A percentile compares a stretch with the other conserved stretches of the same genome.
Evolutionary conservation across 2,888 invertebrate species (phyloP).

Genomic region (Anthophora plumipes): DNA sequence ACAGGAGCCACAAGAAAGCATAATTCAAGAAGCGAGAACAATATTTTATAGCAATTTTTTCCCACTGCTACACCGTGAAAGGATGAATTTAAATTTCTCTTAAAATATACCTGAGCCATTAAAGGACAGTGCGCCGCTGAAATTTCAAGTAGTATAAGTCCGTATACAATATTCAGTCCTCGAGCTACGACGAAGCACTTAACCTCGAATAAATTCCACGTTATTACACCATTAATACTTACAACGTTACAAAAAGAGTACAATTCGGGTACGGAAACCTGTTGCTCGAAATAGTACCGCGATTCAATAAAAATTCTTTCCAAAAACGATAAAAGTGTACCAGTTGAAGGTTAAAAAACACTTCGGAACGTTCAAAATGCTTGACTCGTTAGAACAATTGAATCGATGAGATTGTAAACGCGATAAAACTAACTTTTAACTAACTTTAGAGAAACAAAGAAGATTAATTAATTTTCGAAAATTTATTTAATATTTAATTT

Average conservation of each 20-base stretch:
- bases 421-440: no score
- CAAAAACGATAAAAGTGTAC: no score
- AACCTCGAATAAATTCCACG: background rate
- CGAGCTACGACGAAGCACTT: background rate
- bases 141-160: constrained; percentile 23
- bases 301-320: background rate
- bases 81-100: constrained; percentile 19
- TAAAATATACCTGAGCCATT: constrained; percentile 13
- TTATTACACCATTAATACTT: background rate
- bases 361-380: no score
- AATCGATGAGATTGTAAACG: no score
- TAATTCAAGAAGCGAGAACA: background rate
- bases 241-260: background rate
- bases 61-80: background rate
- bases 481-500: no score
- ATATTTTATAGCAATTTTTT: constrained; percentile 6
- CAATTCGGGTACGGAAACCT: background rate
- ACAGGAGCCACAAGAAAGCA: background rate
- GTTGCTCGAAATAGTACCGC: background rate
- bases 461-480: no score
- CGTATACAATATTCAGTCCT: background rate
- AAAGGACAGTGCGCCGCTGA: background rate
- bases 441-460: no score
- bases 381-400: no score
- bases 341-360: no score